phyloP scores from a whole-genome alignment of 2,797 vertebrate species.

The Microctenopoma stevenorrisi region DNA sequence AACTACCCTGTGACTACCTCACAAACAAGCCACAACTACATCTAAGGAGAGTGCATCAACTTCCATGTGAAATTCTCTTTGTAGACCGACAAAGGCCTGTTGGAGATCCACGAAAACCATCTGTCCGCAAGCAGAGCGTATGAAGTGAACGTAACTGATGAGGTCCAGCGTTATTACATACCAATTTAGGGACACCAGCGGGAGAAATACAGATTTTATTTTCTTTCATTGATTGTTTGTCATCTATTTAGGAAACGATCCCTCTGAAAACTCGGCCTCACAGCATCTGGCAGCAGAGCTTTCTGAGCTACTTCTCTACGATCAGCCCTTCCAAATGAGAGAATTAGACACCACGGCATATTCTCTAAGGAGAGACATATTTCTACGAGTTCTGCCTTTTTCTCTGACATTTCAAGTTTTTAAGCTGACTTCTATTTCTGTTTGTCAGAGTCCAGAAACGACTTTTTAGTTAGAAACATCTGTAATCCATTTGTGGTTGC shows the following conservation, averaged over 20 bases:
- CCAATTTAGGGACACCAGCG: slow-evolving; percentile 46
- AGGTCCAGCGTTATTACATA: slow-evolving; percentile 56
- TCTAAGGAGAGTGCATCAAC: slow-evolving; percentile 44
- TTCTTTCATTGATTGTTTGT: slow-evolving; percentile 66
- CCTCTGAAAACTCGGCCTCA: slow-evolving; percentile 70
- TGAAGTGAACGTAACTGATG: slow-evolving; percentile 44
- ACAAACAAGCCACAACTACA: slow-evolving; percentile 44
- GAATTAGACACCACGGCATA: slow-evolving; percentile 65
- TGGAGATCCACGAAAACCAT: slow-evolving; percentile 58
- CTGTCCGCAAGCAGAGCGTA: slow-evolving; percentile 34
- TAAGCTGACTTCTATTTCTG: slow-evolving; percentile 65
- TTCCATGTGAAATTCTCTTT: slow-evolving; percentile 63
- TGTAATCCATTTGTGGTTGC: slow-evolving; percentile 79
- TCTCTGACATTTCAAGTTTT: slow-evolving; percentile 24
- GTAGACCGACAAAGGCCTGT: slow-evolving; percentile 33
- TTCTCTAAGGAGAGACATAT: slow-evolving; percentile 56
- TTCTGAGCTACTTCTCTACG: slow-evolving; percentile 55
- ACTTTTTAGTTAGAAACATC: slow-evolving; percentile 73
- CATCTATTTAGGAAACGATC: slow-evolving; percentile 65
- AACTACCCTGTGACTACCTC: slow-evolving; percentile 12
- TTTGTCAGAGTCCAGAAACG: slow-evolving; percentile 71
- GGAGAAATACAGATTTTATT: slow-evolving; percentile 56
- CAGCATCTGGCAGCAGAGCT: slow-evolving; percentile 48
- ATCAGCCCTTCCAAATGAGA: slow-evolving; percentile 60
- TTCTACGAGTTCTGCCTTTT: slow-evolving; percentile 46